phyloP scores from a whole-genome alignment of 2,113 vertebrate genomes.

The Pristiophorus japonicus region DNA sequence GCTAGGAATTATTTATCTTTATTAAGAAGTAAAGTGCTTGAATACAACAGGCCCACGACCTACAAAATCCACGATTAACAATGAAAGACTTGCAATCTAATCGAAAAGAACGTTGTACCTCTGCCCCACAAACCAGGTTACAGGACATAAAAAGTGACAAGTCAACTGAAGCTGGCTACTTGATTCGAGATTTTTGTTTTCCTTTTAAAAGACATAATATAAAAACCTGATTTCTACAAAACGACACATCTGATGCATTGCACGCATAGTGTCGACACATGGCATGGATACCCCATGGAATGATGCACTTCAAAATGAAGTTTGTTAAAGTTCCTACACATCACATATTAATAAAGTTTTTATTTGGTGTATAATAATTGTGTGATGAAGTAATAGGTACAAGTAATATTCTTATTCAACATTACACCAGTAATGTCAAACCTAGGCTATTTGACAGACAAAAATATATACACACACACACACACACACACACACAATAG shows the following conservation, averaged over 20 bases:
- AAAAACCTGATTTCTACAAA: background rate
- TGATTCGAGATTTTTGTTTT: background rate
- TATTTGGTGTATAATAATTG: constrained; percentile 5
- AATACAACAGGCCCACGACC: constrained; percentile 49
- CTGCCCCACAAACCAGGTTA: background rate
- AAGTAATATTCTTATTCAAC: constrained; percentile 21
- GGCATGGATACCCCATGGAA: constrained; percentile 75
- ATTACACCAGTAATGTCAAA: constrained; percentile 2
- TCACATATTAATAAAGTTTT: constrained; percentile 31
- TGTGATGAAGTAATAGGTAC: constrained; percentile 37
- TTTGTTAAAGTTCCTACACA: constrained; percentile 69
- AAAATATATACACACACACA: too few species aligned
- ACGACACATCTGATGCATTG: constrained; percentile 48
- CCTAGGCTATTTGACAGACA: background rate
- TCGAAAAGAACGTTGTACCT: constrained; percentile 30
- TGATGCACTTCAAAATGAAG: constrained; percentile 93
- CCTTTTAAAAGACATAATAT: too few species aligned
- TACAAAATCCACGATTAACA: constrained; percentile 45
- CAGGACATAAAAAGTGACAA: background rate
- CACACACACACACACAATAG: too few species aligned
- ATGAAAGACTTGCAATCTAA: constrained; percentile 41
- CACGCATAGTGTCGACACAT: constrained; percentile 44
- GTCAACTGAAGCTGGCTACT: background rate
- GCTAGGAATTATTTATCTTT: constrained; percentile 48
- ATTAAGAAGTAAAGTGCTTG: constrained; percentile 58